Evolutionary conservation across 2,113 vertebrate species (phyloP).

Genomic region (Nycticryphes semicollaris): DNA sequence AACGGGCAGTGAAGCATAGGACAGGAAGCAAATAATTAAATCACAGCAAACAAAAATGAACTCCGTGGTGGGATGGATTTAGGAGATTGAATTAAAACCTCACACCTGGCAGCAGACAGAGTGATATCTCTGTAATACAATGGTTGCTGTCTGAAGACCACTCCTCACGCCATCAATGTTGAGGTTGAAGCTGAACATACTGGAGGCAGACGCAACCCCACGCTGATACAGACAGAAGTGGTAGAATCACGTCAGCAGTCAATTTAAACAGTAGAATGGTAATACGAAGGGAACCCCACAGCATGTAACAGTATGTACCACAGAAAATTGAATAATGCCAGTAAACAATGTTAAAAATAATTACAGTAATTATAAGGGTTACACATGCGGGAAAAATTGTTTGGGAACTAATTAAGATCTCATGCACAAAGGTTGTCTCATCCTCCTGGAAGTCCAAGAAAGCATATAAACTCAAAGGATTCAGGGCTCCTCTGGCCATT

Average conservation of each 20-base stretch:
- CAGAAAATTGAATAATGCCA: accelerated
- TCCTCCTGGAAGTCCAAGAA: neutral
- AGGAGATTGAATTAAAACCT: neutral
- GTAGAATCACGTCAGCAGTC: neutral
- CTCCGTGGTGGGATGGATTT: neutral
- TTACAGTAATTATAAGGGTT: constrained; percentile 23
- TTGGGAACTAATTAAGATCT: constrained; percentile 15
- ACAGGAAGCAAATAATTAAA: neutral
- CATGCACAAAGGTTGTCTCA: neutral
- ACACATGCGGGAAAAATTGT: constrained; percentile 18
- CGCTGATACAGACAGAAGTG: accelerated
- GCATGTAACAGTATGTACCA: neutral
- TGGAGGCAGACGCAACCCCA: neutral
- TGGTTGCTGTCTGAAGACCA: neutral
- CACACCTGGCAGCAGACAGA: neutral
- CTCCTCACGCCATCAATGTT: neutral
- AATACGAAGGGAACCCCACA: neutral
- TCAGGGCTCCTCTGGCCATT: neutral
- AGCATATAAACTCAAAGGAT: constrained; percentile 12
- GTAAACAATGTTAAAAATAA: constrained; percentile 6
- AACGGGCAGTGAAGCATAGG: neutral
- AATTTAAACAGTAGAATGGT: neutral
- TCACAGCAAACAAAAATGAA: neutral
- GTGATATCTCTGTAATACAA: neutral
- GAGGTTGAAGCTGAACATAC: neutral